Evolutionary conservation across 2,113 vertebrate genomes (phyloP), one percentile per base, ranked within the genome.

Genomic region (Oncorhynchus keta): DNA sequence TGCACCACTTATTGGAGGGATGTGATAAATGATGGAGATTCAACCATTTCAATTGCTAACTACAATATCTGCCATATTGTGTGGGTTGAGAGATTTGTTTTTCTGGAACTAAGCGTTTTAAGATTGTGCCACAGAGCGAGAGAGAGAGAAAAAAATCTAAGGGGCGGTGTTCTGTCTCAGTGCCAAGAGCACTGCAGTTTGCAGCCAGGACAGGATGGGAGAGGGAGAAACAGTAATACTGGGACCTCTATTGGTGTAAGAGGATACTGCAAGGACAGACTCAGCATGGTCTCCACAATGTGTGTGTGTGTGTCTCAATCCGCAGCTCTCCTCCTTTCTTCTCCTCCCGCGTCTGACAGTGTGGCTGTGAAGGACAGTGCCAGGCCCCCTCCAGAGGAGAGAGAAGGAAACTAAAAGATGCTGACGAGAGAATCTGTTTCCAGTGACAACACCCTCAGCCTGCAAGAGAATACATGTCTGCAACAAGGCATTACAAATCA

Each of bases 211-310:
- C 67, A 72, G 59, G 26, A 70, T 62, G 57, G 35, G 57, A 26
- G 35, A 67, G 49, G 70, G 48, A 57, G 49, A 75, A 26, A 65
- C 75, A 80, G 76, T 78, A 76, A 85, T 79, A 81, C 48, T 90
- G 85, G 88, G 89, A 90, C 91, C 91, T 92, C 91, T 92, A 76
- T 90, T 90, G 93, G 91, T 87, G 49, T 3, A 83, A 69, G 75
- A 49, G 1, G 79, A 89, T 86, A 93, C 74, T 90, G 84, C 91
- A 90, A 74, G 80, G 78, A 70, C 20, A 39, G 70, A 81, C 76
- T 85, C 24, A 79, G 84, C 84, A 86, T 68, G 66, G 32, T 66
- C 67, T 74, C 70, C 68, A 32, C 48, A 69, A 14, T 49, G 45
- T 2, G 45, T 49, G 45, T 39, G 30, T 45, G 20, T 22, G 18